Base-by-base conservation (phyloP, 2,113 vertebrate genomes). In the Malaclemys terrapin region DNA sequence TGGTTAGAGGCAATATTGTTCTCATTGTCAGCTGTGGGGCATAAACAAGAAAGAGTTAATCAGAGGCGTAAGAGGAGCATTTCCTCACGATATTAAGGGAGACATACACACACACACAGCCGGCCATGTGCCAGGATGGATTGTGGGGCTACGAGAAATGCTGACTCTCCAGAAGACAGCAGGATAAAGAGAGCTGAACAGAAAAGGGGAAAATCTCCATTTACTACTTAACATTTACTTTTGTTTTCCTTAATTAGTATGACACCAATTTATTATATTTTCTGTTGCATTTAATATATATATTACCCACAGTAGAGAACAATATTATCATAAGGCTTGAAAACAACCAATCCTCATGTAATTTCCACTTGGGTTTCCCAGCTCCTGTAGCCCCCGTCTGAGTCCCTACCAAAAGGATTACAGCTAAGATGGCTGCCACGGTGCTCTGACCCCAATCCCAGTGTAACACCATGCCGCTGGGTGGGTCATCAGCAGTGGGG, bases 1-100 rank as follows among this genome's bases (percentile, higher is more conserved):
- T 99, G 99, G 97, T 98, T 99, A 91, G 98, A 99, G 97, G 99
- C 98, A 72, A 99, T 98, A 96, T 98, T 99, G 98, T 99, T 99
- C 97, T 99, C 99, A 27, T 99, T 99, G 98, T 99, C 99, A 56
- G 99, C 99, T 99, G 97, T 0, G 62, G 95, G 91, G 72, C 80
- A 97, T 92, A 98, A 93, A 94, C 90, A 83, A 91, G 62, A 54
- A 94, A 3, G 89, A 57, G 42, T 97, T 84, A 96, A 47, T 78
- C 75, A 78, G 24, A 78, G 42, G 42, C 6, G 6, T 13, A 27
- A 47, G 42, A 76, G 24, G 25, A 10, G 42, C 42, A 47, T 78
- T 47, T 78, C 75, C n/a, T 10, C n/a, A 19, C 19, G 65, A 72
- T 38, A 27, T 10, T 47, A 45, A 29, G 24, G 45, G 45, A 47